These are phyloP conservation scores for Rattus rattus DNA, from an alignment of 2,113 vertebrate species.

Conservation along the genomic window DNA sequence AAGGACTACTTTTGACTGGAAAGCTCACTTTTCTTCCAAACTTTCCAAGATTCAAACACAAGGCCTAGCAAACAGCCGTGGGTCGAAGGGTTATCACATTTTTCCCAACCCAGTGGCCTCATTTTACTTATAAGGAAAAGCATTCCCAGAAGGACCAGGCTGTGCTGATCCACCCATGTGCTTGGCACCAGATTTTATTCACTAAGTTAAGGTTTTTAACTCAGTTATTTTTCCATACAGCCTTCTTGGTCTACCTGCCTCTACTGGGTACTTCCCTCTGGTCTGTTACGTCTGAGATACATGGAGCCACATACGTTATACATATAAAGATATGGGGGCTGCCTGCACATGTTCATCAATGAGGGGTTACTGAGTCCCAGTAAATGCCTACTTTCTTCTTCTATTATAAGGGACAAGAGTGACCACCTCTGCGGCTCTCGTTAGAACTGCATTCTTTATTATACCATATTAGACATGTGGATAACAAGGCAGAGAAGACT, in stretches of 20 bases:
- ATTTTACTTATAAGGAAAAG: conserved; percentile 50
- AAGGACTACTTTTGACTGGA: conserved; percentile 6
- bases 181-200: not conserved
- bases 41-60: conserved; percentile 48
- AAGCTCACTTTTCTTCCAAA: conserved; percentile 54
- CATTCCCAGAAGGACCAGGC: not conserved
- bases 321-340: not conserved
- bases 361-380: not conserved
- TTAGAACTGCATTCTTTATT: conserved; percentile 1
- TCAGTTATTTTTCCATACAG: not conserved
- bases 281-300: not conserved
- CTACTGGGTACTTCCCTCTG: not conserved
- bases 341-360: not conserved
- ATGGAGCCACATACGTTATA: not conserved
- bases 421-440: not conserved
- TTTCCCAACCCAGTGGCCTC: conserved; percentile 51
- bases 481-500: not conserved
- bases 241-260: not conserved
- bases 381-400: conserved; percentile 30
- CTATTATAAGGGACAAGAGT: conserved; percentile 21
- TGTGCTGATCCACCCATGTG: conserved; percentile 19
- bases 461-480: not conserved
- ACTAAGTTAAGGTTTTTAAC: conserved; percentile 29
- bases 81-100: conserved; percentile 48
- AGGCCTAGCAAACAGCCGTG: conserved; percentile 31